Percentiles rank a stretch among this genome's conserved stretches.
These are phyloP conservation scores for Drosophila parthenogenetica DNA, from an alignment of 2,888 invertebrate species.

Conservation along the genomic window DNA sequence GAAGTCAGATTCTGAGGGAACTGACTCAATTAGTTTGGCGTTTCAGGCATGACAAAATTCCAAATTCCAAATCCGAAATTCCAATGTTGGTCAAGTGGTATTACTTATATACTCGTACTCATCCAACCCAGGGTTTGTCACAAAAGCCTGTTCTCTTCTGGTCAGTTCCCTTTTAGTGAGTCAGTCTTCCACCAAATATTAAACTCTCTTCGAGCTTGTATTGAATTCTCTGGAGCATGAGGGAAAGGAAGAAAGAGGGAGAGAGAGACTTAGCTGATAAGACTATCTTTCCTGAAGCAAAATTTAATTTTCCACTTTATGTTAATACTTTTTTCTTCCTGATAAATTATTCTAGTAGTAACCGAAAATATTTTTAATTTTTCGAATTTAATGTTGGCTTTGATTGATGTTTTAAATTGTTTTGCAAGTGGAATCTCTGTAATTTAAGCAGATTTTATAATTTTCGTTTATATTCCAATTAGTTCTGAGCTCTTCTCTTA, in stretches of 20 bases:
- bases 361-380: too few relatives aligned
- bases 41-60: conserved; percentile 59
- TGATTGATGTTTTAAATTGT: too few relatives aligned
- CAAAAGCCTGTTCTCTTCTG: conserved; percentile 5
- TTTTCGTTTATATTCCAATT: too few relatives aligned
- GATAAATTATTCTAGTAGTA: too few relatives aligned
- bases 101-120: conserved; percentile 1
- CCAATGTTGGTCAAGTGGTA: conserved; percentile 45
- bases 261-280: not conserved
- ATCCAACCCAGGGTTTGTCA: conserved; percentile 12
- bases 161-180: conserved; percentile 20
- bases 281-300: too few relatives aligned
- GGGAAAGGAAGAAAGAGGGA: not conserved
- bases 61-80: not conserved
- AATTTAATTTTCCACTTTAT: too few relatives aligned
- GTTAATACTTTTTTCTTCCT: too few relatives aligned
- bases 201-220: conserved; percentile 22
- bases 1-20: conserved; percentile 8
- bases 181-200: conserved; percentile 20
- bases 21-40: conserved; percentile 57
- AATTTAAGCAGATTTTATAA: too few relatives aligned
- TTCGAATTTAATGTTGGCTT: too few relatives aligned
- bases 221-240: not conserved
- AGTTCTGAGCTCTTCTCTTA: too few relatives aligned
- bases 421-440: too few relatives aligned